Evolutionary conservation across 1,140 invertebrate genomes (phyloP).

Genomic region (Spodoptera frugiperda): DNA sequence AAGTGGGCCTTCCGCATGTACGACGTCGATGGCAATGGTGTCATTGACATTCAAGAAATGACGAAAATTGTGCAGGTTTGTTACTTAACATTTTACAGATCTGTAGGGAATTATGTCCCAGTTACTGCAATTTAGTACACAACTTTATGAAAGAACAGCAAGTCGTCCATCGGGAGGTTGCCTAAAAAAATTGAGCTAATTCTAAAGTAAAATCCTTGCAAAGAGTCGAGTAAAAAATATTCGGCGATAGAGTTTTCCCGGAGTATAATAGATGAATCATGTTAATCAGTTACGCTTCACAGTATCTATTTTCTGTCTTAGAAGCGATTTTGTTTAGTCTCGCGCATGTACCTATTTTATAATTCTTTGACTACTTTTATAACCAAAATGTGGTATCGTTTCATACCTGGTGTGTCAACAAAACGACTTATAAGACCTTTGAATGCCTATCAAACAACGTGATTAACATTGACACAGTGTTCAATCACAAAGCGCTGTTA

Average conservation of each 20-base stretch:
- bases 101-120: neutral
- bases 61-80: constrained; percentile 96
- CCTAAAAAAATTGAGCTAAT: neutral
- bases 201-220: neutral
- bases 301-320: constrained; percentile 29
- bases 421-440: no score
- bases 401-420: no score
- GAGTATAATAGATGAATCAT: constrained; percentile 31
- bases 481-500: no score
- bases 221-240: neutral
- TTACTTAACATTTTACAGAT: constrained; percentile 23
- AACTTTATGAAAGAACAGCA: constrained; percentile 1
- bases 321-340: constrained; percentile 39
- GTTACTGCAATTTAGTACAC: constrained; percentile 6
- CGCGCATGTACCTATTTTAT: neutral
- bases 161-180: neutral
- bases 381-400: neutral
- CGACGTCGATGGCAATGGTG: constrained; percentile 99
- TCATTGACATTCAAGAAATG: constrained; percentile 99
- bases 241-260: neutral
- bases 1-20: constrained; percentile 99
- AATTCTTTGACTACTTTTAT: constrained; percentile 22
- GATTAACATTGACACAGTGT: no score
- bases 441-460: no score
- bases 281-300: neutral